Percentiles rank a stretch among this genome's conserved stretches.
Evolutionary conservation across 2,888 invertebrate genomes (phyloP).

Genomic region (Folsomia manolachei): DNA sequence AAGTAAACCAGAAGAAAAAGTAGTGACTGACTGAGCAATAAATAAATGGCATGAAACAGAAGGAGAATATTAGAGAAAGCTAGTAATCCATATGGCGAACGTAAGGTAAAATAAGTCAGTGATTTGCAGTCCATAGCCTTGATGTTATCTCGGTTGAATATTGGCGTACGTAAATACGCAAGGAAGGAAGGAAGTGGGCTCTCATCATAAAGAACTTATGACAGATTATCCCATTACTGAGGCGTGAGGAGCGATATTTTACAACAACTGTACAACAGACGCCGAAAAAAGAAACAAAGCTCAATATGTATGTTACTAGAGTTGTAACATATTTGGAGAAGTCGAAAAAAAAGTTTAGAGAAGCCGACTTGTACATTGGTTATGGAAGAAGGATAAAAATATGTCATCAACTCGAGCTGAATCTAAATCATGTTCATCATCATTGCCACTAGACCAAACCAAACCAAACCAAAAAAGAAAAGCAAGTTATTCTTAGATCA

Average conservation of each 20-base stretch:
- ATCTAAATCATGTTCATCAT: conserved; percentile 1
- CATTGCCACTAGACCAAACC: not conserved
- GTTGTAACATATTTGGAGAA: not conserved
- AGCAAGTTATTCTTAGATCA: not conserved
- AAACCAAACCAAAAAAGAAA: not conserved
- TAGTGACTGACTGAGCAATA: too few species aligned
- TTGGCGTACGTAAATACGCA: too few species aligned
- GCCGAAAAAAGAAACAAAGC: not conserved
- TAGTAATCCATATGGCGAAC: not conserved
- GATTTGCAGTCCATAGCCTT: not conserved
- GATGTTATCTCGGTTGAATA: too few species aligned
- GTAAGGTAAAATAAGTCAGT: too few species aligned
- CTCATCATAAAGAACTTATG: conserved; percentile 3
- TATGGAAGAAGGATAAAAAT: conserved; percentile 7
- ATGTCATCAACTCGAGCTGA: conserved; percentile 4
- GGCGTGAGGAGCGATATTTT: not conserved
- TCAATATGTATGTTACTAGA: too few species aligned
- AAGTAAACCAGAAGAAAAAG: too few species aligned
- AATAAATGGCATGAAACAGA: not conserved
- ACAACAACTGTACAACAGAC: conserved; percentile 1
- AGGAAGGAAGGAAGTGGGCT: too few species aligned
- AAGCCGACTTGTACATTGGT: not conserved
- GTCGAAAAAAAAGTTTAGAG: too few species aligned
- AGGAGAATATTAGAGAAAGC: not conserved
- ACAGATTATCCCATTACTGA: not conserved